Conservation (phyloP, 2,113 vertebrate genomes). For the Thamnophis sirtalis region DNA sequence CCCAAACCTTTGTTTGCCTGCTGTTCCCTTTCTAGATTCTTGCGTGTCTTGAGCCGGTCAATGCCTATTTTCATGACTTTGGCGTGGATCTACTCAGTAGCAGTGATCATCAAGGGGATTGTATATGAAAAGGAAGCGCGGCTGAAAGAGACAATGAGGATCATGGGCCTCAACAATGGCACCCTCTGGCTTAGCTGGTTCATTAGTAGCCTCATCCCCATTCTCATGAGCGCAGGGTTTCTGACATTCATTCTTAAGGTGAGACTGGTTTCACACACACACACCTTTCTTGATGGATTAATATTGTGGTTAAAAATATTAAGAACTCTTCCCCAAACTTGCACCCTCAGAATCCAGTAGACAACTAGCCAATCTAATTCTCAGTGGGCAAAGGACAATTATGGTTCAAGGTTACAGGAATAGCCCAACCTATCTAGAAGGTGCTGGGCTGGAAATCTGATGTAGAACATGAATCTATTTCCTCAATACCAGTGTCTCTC, state of each 20-base stretch:
- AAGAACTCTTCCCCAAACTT: neutral
- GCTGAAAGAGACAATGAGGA: constrained; percentile 96
- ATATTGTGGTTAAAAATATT: neutral
- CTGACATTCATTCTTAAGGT: constrained; percentile 93
- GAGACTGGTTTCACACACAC: constrained; percentile 38
- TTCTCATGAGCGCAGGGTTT: constrained; percentile 86
- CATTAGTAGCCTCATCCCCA: constrained; percentile 90
- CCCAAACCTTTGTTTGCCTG: neutral
- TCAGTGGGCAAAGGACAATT: neutral
- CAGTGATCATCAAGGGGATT: constrained; percentile 93
- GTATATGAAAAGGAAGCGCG: constrained; percentile 97
- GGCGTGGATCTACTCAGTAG: constrained; percentile 98
- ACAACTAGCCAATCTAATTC: neutral
- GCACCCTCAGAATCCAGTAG: neutral
- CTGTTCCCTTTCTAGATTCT: constrained; percentile 73
- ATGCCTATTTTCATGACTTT: constrained; percentile 98
- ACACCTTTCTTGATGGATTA: neutral
- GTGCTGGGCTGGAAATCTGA: neutral
- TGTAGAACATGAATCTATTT: neutral
- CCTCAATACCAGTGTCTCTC: neutral
- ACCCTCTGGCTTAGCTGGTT: constrained; percentile 98
- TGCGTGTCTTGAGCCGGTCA: constrained; percentile 92
- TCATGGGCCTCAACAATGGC: constrained; percentile 91
- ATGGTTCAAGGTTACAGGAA: neutral
- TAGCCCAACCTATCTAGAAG: neutral